Evolutionary conservation across 2,888 invertebrate genomes (phyloP), one percentile per base, ranked within the genome.

Genomic region (Leptodirus hochenwartii): DNA sequence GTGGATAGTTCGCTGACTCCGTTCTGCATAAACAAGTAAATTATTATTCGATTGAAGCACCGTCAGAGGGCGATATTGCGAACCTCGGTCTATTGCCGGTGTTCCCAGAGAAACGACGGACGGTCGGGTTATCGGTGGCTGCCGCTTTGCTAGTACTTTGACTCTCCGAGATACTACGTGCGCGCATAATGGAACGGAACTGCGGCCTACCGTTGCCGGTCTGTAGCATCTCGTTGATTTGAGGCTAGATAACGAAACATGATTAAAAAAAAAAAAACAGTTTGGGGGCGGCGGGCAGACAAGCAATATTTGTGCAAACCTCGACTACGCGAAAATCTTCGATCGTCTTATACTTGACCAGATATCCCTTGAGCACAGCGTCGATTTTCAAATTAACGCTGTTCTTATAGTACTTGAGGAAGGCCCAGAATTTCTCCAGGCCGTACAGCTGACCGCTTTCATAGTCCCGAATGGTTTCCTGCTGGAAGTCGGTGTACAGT

Each of bases 341-440:
- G 43, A 88, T 77, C 39, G 69, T 82, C 47, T 82, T 78, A 56
- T 82, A 90, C 48, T 76, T 75, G 33, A 69, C 63, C 32, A 90
- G 59, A 49, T 72, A 70, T 31, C 72, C 75, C 36, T 69, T 61
- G 24, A 90, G 58, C 46, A 69, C 70, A 2, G 76, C 63, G 38
- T 78, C 75, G 20, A 87, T 79, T 36, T 73, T 69, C 27, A 87
- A 59, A 36, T 75, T 71, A 14, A 59, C 62, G 17, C 77, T 70
- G 48, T 84, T 73, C 53, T 80, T 85, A 59, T 85, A 93, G 63
- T 95, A 96, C 58, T 95, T 95, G 34, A 90, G 62, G 66, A 96
- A 98, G 26, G 95, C 95, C 91, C 96, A 95, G 60, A 98, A 98
- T 57, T 98, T 98, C 61, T 98, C 98, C 41, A 98, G 60, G 15